These are phyloP conservation scores for Aleiodes alternator DNA, from an alignment of 2,888 invertebrate genomes.

Conservation along the genomic window DNA sequence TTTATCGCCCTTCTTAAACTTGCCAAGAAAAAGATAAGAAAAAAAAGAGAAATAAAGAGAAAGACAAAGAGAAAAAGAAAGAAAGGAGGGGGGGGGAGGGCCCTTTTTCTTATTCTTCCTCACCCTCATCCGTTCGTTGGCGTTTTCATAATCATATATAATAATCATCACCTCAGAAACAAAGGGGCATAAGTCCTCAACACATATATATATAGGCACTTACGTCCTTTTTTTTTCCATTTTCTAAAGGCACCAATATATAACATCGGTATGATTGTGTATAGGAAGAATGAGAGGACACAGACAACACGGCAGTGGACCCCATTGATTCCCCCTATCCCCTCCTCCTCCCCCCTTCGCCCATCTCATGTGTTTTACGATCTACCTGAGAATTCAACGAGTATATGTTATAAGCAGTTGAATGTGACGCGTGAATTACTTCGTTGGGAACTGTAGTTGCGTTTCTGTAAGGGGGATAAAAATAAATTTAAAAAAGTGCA, in stretches of 20 bases:
- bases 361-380: constrained; percentile 35
- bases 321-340: constrained; percentile 20
- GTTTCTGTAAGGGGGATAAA: neutral
- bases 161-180: neutral
- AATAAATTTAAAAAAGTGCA: constrained; percentile 11
- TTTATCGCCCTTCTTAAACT: constrained; percentile 38
- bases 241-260: neutral
- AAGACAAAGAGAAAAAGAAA: neutral
- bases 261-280: constrained; percentile 34
- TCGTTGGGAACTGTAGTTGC: constrained; percentile 5
- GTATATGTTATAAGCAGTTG: constrained; percentile 39
- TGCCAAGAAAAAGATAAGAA: neutral
- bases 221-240: too few species aligned
- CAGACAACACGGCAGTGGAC: neutral
- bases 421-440: constrained; percentile 40
- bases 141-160: constrained; percentile 37
- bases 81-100: too few species aligned
- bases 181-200: too few species aligned
- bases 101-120: constrained; percentile 2
- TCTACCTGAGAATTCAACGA: constrained; percentile 44
- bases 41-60: too few species aligned
- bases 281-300: constrained; percentile 11
- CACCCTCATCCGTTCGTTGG: constrained; percentile 38
- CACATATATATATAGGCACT: too few species aligned
- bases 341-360: too few species aligned